phyloP scores from a whole-genome alignment of 2,113 vertebrate species.

The Thunnus maccoyii region DNA sequence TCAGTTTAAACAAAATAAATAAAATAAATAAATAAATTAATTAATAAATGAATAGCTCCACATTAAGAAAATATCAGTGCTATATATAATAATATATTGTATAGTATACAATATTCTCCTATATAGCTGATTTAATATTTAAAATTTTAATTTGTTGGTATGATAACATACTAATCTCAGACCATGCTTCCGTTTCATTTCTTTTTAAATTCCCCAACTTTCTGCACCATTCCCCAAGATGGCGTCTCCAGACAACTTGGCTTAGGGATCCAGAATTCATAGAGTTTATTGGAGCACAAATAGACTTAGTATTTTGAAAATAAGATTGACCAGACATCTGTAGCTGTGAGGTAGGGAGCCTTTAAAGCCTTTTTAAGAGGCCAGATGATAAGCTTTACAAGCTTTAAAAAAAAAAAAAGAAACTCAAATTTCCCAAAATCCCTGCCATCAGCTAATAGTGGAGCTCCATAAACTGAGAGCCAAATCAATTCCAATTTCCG shows the following conservation, averaged over 20 bases:
- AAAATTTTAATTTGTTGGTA: background rate
- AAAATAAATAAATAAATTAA: too few relatives aligned
- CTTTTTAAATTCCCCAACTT: background rate
- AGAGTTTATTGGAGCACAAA: background rate
- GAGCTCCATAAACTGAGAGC: too few relatives aligned
- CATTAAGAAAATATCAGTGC: too few relatives aligned
- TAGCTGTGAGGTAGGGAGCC: background rate
- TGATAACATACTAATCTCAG: background rate
- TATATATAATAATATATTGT: too few relatives aligned
- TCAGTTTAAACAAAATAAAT: too few relatives aligned
- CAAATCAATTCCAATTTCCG: too few relatives aligned
- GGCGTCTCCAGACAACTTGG: background rate
- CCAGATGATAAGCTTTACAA: conserved; percentile 6
- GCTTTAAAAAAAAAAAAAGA: background rate
- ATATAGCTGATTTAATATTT: background rate
- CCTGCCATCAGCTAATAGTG: too few relatives aligned
- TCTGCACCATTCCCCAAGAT: background rate
- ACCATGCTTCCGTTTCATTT: background rate
- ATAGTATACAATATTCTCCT: too few relatives aligned
- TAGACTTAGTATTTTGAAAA: background rate
- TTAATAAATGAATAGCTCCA: too few relatives aligned
- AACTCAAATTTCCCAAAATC: too few relatives aligned
- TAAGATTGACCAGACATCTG: conserved; percentile 2
- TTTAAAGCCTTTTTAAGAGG: background rate
- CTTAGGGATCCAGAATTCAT: background rate